Conservation (phyloP, 2,113 vertebrate genomes). For the Serilophus lunatus region DNA sequence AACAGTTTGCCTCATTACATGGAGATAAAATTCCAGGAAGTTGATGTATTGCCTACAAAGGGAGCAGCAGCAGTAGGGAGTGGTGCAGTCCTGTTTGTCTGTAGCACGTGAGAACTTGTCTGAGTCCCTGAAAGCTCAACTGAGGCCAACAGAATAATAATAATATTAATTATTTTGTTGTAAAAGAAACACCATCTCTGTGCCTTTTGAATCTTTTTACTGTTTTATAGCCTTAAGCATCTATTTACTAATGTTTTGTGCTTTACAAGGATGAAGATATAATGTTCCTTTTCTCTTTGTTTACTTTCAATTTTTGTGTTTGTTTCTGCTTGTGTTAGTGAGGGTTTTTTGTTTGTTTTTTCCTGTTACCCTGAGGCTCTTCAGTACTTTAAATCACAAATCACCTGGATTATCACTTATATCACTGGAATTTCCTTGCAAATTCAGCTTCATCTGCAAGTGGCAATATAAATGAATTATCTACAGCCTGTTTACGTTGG, state of each 20-base stretch:
- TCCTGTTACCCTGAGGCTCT: not conserved
- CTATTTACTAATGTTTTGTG: not conserved
- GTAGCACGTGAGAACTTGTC: not conserved
- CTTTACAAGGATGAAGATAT: not conserved
- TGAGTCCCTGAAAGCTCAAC: not conserved
- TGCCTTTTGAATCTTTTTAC: not conserved
- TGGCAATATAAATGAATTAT: too few relatives aligned
- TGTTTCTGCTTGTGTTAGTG: not conserved
- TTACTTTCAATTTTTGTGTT: constrained; percentile 5
- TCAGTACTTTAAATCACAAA: not conserved
- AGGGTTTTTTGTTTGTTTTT: not conserved
- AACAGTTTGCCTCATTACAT: constrained; percentile 42
- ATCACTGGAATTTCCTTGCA: not conserved
- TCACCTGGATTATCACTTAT: not conserved
- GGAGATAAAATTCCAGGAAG: constrained; percentile 38
- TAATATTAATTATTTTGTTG: not conserved
- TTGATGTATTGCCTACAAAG: constrained; percentile 23
- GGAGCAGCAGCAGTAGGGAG: not conserved
- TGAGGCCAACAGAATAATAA: not conserved
- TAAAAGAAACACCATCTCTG: not conserved
- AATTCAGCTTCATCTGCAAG: not conserved
- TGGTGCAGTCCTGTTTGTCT: not conserved
- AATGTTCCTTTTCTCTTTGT: constrained; percentile 4
- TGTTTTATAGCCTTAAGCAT: constrained; percentile 19
- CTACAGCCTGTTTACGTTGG: rapidly evolving